Base-by-base conservation (phyloP, 2,797 vertebrate genomes). In the Fratercula arctica region DNA sequence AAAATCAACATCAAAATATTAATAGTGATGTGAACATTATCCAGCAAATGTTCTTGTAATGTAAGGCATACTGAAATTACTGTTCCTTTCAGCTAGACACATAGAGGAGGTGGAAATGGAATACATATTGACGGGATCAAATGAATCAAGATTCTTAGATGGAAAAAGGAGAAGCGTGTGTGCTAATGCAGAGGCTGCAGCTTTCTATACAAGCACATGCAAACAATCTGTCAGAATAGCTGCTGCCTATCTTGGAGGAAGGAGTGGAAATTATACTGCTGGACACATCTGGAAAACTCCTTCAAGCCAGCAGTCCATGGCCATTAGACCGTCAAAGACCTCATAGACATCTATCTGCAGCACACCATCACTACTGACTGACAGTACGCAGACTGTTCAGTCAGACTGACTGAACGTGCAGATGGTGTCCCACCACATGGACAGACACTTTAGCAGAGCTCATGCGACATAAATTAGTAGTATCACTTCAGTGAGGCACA, bases 191-290 rank as follows among this genome's bases (percentile, higher is more conserved):
- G 69, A n/a, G 50, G 23, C 16, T 1, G 1, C 0, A 0, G 29
- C 0, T 0, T 17, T 63, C 45, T 46, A 7, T 3, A 20, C 1
- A 29, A 50, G 48, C 3, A 24, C 13, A 8, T 10, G 28, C 2
- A 11, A 83, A 54, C 10, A 28, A 41, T 45, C 51, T 19, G 9
- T 10, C 4, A 0, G 7, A 33, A 37, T 7, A 87, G 78, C 39
- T 63, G 35, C 6, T 78, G 67, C 25, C 31, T 29, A 1, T 12
- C 29, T 11, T 26, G 43, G 21, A 85, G 20, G 33, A 37, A 76
- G 29, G 31, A 54, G 19, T 1, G 12, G 21, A 41, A 24, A 56
- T 4, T 25, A 39, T 43, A 41, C 29, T 33, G 37, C 19, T 10
- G 17, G 46, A 31, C 37, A n/a, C 39, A 37, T n/a, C n/a, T 53